Percentiles rank a stretch among this genome's conserved stretches.
Conservation (phyloP, 2,888 invertebrate species). For the Drosophila leonis region DNA sequence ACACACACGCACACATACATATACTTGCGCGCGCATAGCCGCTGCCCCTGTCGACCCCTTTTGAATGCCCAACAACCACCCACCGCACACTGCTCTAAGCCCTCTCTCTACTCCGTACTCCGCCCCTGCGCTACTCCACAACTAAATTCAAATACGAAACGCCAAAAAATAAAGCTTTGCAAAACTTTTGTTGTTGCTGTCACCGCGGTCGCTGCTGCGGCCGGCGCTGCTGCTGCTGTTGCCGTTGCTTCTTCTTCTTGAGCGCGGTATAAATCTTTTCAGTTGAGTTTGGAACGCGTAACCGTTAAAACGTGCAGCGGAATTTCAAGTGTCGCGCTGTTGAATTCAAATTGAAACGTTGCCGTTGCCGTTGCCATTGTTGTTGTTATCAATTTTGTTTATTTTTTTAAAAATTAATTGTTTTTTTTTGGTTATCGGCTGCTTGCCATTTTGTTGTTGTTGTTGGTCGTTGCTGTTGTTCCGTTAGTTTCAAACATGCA, state of each 20-base stretch:
- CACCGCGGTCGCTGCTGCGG: slow-evolving; percentile 37
- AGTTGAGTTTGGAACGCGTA: slow-evolving; percentile 82
- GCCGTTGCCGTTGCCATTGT: slow-evolving; percentile 12
- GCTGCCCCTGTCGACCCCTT: slow-evolving; percentile 11
- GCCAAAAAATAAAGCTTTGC: slow-evolving; percentile 64
- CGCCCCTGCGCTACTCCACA: neutral
- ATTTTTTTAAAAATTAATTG: slow-evolving; percentile 1
- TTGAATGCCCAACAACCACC: slow-evolving; percentile 5
- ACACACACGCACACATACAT: slow-evolving; percentile 2
- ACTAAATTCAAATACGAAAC: slow-evolving; percentile 53
- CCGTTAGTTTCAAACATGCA: slow-evolving; percentile 60
- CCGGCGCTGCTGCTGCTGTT: slow-evolving; percentile 18
- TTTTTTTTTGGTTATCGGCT: slow-evolving; percentile 12
- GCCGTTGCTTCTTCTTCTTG: slow-evolving; percentile 72
- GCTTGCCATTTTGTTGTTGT: slow-evolving; percentile 22
- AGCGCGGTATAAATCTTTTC: slow-evolving; percentile 80
- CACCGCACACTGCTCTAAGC: neutral
- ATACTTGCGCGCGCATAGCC: neutral
- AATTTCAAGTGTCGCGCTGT: slow-evolving; percentile 51
- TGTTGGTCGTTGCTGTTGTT: slow-evolving; percentile 2
- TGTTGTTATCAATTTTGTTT: slow-evolving; percentile 14
- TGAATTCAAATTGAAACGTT: slow-evolving; percentile 39
- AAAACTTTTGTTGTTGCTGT: slow-evolving; percentile 59
- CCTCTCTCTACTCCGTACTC: neutral
- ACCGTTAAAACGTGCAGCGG: slow-evolving; percentile 80